A percentile compares a stretch with the other conserved stretches of the same genome.
Evolutionary conservation across 2,888 invertebrate species (phyloP).

Genomic region (Trachelus tabidus): DNA sequence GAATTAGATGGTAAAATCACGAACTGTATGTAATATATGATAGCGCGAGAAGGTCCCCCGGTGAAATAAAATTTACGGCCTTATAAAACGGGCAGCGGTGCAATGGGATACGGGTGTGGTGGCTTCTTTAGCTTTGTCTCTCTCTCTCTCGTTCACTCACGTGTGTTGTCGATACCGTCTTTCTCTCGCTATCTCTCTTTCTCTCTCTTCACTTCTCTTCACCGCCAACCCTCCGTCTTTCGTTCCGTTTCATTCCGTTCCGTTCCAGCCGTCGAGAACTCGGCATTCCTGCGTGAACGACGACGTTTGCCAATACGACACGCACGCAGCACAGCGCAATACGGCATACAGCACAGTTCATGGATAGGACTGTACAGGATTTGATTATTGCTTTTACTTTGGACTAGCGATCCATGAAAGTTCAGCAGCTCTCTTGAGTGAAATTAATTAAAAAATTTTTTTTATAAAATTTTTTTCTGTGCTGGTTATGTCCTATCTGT

Average conservation of each 20-base stretch:
- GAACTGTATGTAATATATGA: not conserved
- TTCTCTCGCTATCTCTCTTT: not conserved
- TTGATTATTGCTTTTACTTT: slow-evolving; percentile 42
- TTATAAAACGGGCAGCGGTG: not conserved
- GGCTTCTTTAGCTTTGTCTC: not conserved
- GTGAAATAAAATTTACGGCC: slow-evolving; percentile 5
- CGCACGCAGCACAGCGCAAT: not conserved
- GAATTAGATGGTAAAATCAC: not conserved
- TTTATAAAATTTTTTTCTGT: too few species aligned
- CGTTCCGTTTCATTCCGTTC: not conserved
- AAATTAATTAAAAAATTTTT: too few species aligned
- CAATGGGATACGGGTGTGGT: not conserved
- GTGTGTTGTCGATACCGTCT: not conserved
- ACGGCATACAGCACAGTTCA: not conserved
- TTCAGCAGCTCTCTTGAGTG: not conserved
- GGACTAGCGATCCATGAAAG: slow-evolving; percentile 41
- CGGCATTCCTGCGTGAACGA: not conserved
- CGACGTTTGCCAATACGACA: not conserved
- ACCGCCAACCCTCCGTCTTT: not conserved
- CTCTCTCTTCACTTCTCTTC: not conserved
- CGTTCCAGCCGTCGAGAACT: not conserved
- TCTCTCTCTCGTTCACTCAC: not conserved
- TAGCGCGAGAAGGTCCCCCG: not conserved
- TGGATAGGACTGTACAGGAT: slow-evolving; percentile 14
- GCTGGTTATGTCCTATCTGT: not conserved